Evolutionary conservation across 2,113 vertebrate species (phyloP).

Genomic region (Channa argus): DNA sequence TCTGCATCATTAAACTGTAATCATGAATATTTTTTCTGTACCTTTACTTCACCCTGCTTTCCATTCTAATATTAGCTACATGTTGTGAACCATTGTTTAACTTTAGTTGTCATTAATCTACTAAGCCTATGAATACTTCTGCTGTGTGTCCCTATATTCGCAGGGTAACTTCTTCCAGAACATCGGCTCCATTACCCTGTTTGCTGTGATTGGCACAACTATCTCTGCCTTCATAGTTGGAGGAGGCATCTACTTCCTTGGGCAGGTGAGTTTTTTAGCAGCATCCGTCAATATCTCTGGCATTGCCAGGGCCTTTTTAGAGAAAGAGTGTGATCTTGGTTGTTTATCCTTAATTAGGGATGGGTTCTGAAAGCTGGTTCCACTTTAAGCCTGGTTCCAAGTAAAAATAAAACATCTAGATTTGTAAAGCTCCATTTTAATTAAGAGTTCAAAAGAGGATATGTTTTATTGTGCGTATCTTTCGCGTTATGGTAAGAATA

Average conservation of each 20-base stretch:
- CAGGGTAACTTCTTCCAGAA: slow-evolving; percentile 99
- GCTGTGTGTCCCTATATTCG: slow-evolving; percentile 38
- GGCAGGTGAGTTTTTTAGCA: slow-evolving; percentile 87
- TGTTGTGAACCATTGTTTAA: not conserved
- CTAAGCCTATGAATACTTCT: slow-evolving; percentile 6
- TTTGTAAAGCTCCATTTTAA: no score
- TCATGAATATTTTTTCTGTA: not conserved
- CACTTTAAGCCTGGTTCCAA: no score
- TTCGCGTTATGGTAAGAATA: no score
- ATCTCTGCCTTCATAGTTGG: slow-evolving; percentile 99
- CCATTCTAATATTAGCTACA: not conserved
- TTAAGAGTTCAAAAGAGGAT: no score
- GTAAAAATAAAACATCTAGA: no score
- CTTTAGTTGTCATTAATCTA: not conserved
- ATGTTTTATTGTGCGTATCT: no score
- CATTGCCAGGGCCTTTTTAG: not conserved
- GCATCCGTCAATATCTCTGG: not conserved
- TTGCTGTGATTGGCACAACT: slow-evolving; percentile 96
- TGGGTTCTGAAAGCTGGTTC: no score
- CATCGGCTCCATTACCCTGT: slow-evolving; percentile 97
- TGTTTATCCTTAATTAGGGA: not conserved
- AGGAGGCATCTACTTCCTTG: slow-evolving; percentile 97
- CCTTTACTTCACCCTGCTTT: not conserved
- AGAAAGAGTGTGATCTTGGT: not conserved
- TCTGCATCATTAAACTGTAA: not conserved